phyloP scores from a whole-genome alignment of 2,113 vertebrate genomes.

The Ceyx margarethae region DNA sequence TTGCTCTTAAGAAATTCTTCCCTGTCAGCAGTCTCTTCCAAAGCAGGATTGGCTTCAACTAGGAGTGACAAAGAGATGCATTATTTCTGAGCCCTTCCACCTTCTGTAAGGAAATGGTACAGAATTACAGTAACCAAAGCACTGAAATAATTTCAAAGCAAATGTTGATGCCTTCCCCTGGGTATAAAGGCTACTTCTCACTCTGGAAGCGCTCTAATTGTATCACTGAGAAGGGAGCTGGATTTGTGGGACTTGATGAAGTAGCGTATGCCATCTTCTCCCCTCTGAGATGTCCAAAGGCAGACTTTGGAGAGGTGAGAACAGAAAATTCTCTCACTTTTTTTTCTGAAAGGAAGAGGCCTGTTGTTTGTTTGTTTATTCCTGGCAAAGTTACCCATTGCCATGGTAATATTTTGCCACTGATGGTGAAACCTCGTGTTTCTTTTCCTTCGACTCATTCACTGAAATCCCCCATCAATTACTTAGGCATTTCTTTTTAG shows the following conservation, averaged over 20 bases:
- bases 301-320: neutral
- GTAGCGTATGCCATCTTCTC: neutral
- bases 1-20: neutral
- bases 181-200: neutral
- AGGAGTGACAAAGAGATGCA: neutral
- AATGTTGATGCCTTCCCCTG: neutral
- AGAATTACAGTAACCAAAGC: neutral
- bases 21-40: neutral
- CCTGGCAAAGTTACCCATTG: slow-evolving; percentile 50
- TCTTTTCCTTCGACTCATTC: slow-evolving; percentile 50
- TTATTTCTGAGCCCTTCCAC: neutral
- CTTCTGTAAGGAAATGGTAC: neutral
- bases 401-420: slow-evolving; percentile 46
- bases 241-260: neutral
- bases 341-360: slow-evolving; percentile 7
- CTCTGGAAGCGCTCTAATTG: neutral
- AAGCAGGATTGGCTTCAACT: neutral
- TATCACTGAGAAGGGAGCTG: neutral
- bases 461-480: slow-evolving; percentile 41
- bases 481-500: slow-evolving; percentile 50
- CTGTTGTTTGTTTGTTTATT: slow-evolving; percentile 48
- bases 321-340: slow-evolving; percentile 20
- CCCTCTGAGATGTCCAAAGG: neutral
- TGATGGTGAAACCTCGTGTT: slow-evolving; percentile 21
- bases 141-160: neutral